Base-by-base conservation (phyloP, 2,113 vertebrate genomes). In the Trematomus loennbergii region DNA sequence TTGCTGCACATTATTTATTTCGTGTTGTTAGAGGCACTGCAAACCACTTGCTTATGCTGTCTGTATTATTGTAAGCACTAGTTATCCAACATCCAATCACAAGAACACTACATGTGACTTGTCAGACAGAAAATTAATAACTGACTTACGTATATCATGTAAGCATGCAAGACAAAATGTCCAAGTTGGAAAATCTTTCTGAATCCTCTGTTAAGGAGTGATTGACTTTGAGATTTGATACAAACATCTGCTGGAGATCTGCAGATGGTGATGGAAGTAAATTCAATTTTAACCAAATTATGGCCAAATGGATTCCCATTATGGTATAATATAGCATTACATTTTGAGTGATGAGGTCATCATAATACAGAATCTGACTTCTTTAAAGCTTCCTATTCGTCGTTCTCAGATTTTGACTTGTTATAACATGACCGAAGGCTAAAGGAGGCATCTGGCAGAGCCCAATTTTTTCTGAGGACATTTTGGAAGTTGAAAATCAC, bases 241-340 rank as follows among this genome's bases (percentile, higher is more conserved):
- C 25, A 71, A 78, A 79, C 72, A 88, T 94, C 83, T 90, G 55
- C 62, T 49, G 48, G 76, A 82, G 83, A 87, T 82, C 85, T 87
- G 86, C 58, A 40, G 75, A 67, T 60, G 73, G 36, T 72, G 81
- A 83, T 78, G 77, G 73, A 88, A 78, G 81, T 87, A 75, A 60
- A 92, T 88, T 78, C 79, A 36, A 72, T 13, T 5, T 54, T 93
- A 93, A 93, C 73, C 62, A 79, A 53, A 83, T 94, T 94, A 92
- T 9, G n/a, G 17, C 65, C 54, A 86, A 91, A 93, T 91, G 88
- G 81, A 89, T 79, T 64, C 72, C 74, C 66, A 83, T 89, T 87
- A 90, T 71, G 84, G 60, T 75, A 77, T 54, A 72, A 84, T 65
- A 71, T 63, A 74, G 57, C 76, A 68, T 83, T 73, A 78, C 60